Percentiles rank a stretch among this genome's conserved stretches.
These are phyloP conservation scores for Esox niger DNA, from an alignment of 2,113 vertebrate genomes.

Conservation along the genomic window DNA sequence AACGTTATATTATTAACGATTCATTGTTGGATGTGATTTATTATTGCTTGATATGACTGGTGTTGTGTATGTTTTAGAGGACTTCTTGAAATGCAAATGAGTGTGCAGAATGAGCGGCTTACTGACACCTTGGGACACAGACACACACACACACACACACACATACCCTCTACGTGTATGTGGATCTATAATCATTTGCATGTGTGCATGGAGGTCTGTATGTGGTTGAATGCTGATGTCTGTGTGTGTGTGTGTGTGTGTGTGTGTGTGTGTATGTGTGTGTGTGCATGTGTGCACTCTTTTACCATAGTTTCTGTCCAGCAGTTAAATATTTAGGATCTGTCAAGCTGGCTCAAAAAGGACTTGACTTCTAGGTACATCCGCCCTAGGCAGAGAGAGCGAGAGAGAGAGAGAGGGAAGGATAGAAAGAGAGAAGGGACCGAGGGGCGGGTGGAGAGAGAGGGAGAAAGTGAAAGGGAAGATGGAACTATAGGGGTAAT, in stretches of 20 bases:
- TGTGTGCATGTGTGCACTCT: not conserved
- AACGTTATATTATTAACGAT: too few relatives aligned
- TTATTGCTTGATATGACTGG: too few relatives aligned
- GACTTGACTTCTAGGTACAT: conserved; percentile 58
- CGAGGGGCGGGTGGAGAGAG: conserved; percentile 21
- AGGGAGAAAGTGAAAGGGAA: conserved; percentile 5
- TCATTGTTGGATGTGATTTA: too few relatives aligned
- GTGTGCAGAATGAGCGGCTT: too few relatives aligned
- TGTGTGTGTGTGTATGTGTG: not conserved
- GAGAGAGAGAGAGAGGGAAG: conserved; percentile 11
- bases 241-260: not conserved
- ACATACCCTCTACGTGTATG: not conserved
- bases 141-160: conserved; percentile 22
- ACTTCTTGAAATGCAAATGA: too few relatives aligned
- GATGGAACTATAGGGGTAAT: not conserved
- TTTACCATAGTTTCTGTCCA: conserved; percentile 27
- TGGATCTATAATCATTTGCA: not conserved
- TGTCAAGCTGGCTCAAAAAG: conserved; percentile 62
- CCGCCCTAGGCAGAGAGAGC: conserved; percentile 36
- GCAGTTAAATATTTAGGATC: conserved; percentile 74
- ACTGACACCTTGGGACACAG: conserved; percentile 41
- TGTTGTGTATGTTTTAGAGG: too few relatives aligned
- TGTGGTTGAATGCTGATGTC: too few relatives aligned
- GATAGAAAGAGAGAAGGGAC: not conserved
- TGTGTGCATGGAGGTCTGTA: not conserved